Evolutionary conservation across 2,888 invertebrate species (phyloP), one percentile per base, ranked within the genome.

Genomic region (Drosophila bunnanda): DNA sequence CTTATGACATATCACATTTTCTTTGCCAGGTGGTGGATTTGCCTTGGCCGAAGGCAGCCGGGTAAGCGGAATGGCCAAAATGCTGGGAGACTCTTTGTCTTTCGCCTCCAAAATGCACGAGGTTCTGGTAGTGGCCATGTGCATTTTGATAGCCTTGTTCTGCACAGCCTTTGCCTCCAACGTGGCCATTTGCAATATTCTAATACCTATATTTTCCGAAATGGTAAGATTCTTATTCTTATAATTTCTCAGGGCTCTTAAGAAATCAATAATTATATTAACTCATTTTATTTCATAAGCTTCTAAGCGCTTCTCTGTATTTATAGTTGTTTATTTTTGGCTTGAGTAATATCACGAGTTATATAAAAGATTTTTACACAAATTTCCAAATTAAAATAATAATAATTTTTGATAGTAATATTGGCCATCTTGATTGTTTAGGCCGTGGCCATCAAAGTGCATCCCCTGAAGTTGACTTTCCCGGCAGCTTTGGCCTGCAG

Each of bases 401-500:
- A 30, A 4, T n/a, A n/a, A n/a, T 25, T 25, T 25, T 25, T 25
- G 25, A 2, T 4, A 12, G 4, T 20, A 1, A 4, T 34, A 15
- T 20, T 46, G 28, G 4, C 9, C 15, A 4, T 34, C 10, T 12
- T 17, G 13, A 10, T 25, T 25, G 12, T 22, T 17, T 48, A 96
- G 96, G 95, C 96, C 0, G 91, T 95, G 2, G 94, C 94, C 0
- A 93, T 96, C 53, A 91, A 94, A 78, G 93, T 97, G 57, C 97
- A 98, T 92, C 98, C 98, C 0, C 93, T 98, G 57, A 96, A 96
- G 91, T 93, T 98, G 90, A 97, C 98, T 95, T 93, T 98, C 78
- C 97, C 98, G 0, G 96, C 97, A 0, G 94, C 97, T 0, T 93
- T 98, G 20, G 96, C 96, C 6, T 96, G 97, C 87, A 97, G 97